Percentiles rank a stretch among this genome's conserved stretches.
These are phyloP conservation scores for Wiebesia pumilae DNA, from an alignment of 1,140 invertebrate species.

Conservation along the genomic window DNA sequence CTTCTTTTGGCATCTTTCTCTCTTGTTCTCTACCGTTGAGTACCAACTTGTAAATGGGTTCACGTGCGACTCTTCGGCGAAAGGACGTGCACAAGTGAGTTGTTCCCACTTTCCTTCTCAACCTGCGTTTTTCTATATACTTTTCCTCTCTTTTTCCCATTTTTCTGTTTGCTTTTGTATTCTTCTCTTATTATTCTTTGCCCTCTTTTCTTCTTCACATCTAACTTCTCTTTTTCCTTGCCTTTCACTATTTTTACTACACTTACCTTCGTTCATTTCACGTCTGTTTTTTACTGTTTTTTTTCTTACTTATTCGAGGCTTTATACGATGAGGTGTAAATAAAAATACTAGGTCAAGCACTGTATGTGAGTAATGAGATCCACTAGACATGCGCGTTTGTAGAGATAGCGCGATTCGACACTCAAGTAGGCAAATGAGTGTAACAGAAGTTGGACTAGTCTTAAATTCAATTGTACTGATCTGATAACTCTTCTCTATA, in stretches of 20 bases:
- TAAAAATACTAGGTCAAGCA: constrained; percentile 68
- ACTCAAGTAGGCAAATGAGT: neutral
- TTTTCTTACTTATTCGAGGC: neutral
- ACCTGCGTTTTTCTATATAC: constrained; percentile 42
- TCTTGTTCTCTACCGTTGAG: neutral
- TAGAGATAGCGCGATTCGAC: neutral
- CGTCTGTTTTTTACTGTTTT: neutral
- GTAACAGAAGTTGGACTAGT: neutral
- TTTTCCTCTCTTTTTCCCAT: neutral
- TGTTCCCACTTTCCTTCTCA: constrained; percentile 61
- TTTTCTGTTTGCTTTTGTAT: constrained; percentile 34
- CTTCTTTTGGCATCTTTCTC: neutral
- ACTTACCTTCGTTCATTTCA: neutral
- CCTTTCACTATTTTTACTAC: neutral
- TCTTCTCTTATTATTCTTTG: constrained; percentile 31
- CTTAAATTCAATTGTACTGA: no score
- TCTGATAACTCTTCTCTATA: no score
- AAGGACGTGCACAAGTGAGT: constrained; percentile 68
- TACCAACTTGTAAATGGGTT: constrained; percentile 42
- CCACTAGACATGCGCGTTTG: constrained; percentile 56
- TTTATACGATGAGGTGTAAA: constrained; percentile 55
- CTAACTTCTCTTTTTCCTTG: neutral
- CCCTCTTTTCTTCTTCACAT: constrained; percentile 50
- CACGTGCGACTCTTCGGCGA: neutral
- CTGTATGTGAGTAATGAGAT: constrained; percentile 61